Conservation (phyloP, 2,797 vertebrate genomes). For the Propithecus deckenii region DNA sequence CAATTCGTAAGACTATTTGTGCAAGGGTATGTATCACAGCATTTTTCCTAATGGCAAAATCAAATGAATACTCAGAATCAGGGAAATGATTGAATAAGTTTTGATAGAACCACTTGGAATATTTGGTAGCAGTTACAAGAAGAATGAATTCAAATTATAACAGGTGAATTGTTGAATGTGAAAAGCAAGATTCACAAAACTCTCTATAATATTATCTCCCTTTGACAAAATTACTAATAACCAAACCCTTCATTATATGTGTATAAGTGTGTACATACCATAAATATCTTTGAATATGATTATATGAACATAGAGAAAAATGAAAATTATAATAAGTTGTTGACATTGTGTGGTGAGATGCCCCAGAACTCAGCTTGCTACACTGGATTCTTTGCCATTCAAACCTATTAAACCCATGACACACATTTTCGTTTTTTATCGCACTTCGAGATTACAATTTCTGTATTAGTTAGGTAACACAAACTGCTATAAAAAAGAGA, state of each 20-base stretch:
- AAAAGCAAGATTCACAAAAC: background rate
- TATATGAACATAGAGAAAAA: background rate
- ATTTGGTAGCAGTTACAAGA: too few relatives aligned
- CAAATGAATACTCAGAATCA: background rate
- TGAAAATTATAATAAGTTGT: background rate
- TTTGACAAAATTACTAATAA: background rate
- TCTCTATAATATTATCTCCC: background rate
- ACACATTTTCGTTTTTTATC: background rate
- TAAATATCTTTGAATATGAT: background rate
- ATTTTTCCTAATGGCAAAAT: background rate
- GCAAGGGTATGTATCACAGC: background rate
- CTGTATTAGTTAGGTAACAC: background rate
- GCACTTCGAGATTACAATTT: background rate
- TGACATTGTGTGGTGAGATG: too few relatives aligned
- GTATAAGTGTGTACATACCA: rapidly evolving
- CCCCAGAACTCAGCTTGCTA: background rate
- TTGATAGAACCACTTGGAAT: background rate
- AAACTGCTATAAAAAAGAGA: background rate
- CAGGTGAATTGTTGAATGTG: too few relatives aligned
- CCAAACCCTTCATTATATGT: background rate
- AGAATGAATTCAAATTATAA: background rate
- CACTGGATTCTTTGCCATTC: background rate
- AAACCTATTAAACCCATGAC: background rate
- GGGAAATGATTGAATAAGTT: background rate
- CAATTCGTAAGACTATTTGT: background rate